Evolutionary conservation across 2,113 vertebrate species (phyloP), one percentile per base, ranked within the genome.

Genomic region (Polypterus bichir): DNA sequence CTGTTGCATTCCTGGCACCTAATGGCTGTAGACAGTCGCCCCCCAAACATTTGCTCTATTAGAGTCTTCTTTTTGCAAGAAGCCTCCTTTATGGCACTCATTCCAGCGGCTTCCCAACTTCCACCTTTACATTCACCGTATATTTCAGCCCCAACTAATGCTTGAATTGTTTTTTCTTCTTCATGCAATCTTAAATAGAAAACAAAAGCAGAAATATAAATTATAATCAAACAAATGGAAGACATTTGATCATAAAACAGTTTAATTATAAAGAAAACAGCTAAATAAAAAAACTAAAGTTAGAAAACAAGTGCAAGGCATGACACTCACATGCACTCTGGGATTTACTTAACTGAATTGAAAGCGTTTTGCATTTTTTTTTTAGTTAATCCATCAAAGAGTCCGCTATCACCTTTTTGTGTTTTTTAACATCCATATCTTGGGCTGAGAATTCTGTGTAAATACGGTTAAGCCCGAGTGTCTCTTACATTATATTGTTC

Each of bases 21-120:
- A 65, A 98, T 91, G 48, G 82, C 87, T 44, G 93, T 97, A 66
- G 82, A 89, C n/a, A 97, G 71, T 65, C 88, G 92, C 9, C 94
- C 96, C 57, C 94, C 92, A 72, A 98, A 98, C 91, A 93, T 94
- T 60, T 71, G 89, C 72, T 98, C 91, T 69, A 93, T 92, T 44
- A 98, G 79, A 58, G 94, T 94, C 75, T 78, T 90, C 47, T 49
- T 70, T 44, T 78, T 74, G 46, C 48, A 11, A 3, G 47, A 60
- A 62, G 58, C 46, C 70, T 57, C 68, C 27, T 55, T 59, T 60
- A 69, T 58, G 69, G 47, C 53, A 59, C 64, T 81, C 66, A 75
- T 81, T 62, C 59, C 74, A 47, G 74, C 44, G 62, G 71, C 57
- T 11, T 79, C 70, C 46, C 73, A 82, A 65, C 61, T 46, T 9